Base-by-base conservation (phyloP, 1,140 invertebrate genomes). In the Adoxophyes honmai region DNA sequence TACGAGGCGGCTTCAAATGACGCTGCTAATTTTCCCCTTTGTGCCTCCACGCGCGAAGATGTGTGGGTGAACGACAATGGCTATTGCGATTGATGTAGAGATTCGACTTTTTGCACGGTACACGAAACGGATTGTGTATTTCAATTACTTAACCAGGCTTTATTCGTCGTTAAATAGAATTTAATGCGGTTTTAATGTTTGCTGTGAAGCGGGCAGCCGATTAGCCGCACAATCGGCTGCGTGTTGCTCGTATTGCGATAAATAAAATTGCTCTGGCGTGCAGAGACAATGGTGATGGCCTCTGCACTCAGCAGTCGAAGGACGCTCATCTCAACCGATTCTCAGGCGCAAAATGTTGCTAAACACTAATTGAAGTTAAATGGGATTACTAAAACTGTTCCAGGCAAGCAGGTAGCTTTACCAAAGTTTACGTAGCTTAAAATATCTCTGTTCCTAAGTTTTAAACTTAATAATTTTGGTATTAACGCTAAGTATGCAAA, bases 101-200 rank as follows among this genome's bases (percentile, higher is more conserved):
- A 48, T 48, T 55, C 16, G 53, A 39, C 38, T 59, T 65, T 68
- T 72, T 62, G 63, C 62, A 63, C 67, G 38, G 68, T 59, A 67
- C 65, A 73, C 65, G 67, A 62, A 66, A 66, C 51, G 42, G 42
- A 21, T 33, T 48, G 62, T 59, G 66, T 72, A 75, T 77, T 82
- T 73, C 72, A 74, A 74, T 76, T 67, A 75, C 75, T 76, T 75
- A 81, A 84, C 71, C 69, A 82, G 70, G 69, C 64, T 75, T 71
- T 75, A 70, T 70, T 68, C 60, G 68, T 56, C 60, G 70, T 70
- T 78, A 80, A 82, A 80, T 81, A 73, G 68, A 78, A 72, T 81
- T 75, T 82, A 86, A 86, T 85, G 80, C 71, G 73, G 60, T 78
- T 83, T 86, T 86, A 83, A 86, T 83, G 80, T 77, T 73, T 66